These are phyloP conservation scores for Pheosia tremula DNA, from an alignment of 2,888 invertebrate species.

Conservation along the genomic window DNA sequence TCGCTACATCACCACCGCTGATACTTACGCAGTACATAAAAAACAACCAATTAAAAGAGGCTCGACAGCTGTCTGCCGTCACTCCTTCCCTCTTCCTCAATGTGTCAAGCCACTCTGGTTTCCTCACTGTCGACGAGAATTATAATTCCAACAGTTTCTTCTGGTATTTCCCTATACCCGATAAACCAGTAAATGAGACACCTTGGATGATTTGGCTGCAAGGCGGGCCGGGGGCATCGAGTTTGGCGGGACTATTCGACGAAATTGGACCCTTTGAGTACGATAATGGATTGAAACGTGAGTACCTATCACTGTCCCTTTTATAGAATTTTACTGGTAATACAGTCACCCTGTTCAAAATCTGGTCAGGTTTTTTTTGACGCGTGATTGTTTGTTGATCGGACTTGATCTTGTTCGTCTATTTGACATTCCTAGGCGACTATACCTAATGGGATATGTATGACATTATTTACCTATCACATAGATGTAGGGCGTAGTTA, in stretches of 20 bases:
- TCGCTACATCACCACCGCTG: constrained; percentile 47
- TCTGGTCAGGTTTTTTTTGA: no score
- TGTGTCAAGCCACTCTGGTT: constrained; percentile 77
- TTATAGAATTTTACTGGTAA: no score
- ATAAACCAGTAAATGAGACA: constrained; percentile 56
- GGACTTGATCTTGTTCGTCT: no score
- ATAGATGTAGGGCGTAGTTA: no score
- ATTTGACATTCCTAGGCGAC: no score
- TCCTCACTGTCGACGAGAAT: constrained; percentile 88
- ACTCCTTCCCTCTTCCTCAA: constrained; percentile 59
- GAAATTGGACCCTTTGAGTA: constrained; percentile 72
- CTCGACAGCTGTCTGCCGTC: constrained; percentile 56
- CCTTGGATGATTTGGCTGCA: constrained; percentile 94
- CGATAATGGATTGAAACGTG: constrained; percentile 15
- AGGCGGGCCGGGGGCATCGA: constrained; percentile 93
- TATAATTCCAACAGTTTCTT: constrained; percentile 92
- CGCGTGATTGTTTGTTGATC: no score
- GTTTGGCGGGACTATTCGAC: constrained; percentile 71
- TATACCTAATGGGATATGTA: no score
- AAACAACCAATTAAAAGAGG: constrained; percentile 50
- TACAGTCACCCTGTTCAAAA: no score
- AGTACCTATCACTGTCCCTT: neutral
- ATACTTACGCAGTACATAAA: constrained; percentile 62
- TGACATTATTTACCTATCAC: no score
- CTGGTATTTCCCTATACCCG: constrained; percentile 91